phyloP scores from a whole-genome alignment of 2,797 vertebrate genomes.

The Heteromormyrus szaboi region DNA sequence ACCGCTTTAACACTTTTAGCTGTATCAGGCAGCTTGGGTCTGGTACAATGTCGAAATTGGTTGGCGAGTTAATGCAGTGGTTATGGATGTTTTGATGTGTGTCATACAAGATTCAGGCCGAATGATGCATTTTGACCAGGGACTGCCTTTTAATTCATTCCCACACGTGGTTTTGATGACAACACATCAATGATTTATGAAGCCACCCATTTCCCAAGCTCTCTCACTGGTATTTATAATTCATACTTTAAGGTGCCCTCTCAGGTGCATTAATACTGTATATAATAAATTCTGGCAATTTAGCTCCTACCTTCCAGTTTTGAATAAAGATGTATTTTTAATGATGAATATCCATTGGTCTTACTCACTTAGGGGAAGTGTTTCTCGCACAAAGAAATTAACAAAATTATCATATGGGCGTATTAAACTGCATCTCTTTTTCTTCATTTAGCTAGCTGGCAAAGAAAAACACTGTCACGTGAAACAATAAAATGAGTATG shows the following conservation, averaged over 20 bases:
- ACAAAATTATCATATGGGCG: conserved; percentile 65
- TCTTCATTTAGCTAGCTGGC: background rate
- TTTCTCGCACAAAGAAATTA: conserved; percentile 55
- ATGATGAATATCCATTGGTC: conserved; percentile 60
- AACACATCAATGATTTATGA: conserved; percentile 7
- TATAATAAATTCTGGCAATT: background rate
- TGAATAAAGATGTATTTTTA: conserved; percentile 36
- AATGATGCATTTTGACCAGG: conserved; percentile 1
- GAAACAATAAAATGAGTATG: conserved; percentile 39
- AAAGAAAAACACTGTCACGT: conserved; percentile 60
- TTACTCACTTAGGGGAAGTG: conserved; percentile 44
- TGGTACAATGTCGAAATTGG: background rate
- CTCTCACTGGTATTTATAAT: background rate
- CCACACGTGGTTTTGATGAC: background rate
- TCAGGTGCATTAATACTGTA: background rate
- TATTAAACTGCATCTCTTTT: conserved; percentile 49
- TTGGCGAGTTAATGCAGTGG: background rate
- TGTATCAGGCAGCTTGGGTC: background rate
- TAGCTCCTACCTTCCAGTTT: background rate
- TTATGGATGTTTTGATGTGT: conserved; percentile 3
- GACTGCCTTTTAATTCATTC: background rate
- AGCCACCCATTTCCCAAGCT: background rate
- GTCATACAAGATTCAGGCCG: background rate
- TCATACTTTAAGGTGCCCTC: background rate
- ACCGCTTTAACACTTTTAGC: background rate